These are phyloP conservation scores for Trigoniulus corallinus DNA, from an alignment of 1,140 invertebrate species.

Conservation along the genomic window DNA sequence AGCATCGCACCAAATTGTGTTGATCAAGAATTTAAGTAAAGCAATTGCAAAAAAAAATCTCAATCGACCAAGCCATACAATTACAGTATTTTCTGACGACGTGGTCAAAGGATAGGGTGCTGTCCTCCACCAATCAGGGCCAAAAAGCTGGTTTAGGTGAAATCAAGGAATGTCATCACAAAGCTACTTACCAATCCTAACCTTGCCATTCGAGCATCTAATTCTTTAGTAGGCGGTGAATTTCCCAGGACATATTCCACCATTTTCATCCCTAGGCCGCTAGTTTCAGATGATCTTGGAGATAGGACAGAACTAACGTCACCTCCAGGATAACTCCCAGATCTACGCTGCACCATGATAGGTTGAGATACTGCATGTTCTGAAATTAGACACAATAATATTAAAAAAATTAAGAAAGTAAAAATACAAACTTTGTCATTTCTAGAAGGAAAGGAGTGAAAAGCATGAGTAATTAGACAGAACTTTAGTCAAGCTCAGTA, in stretches of 20 bases:
- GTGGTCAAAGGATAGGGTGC: no score
- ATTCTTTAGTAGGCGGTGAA: constrained; percentile 58
- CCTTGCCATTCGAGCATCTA: constrained; percentile 52
- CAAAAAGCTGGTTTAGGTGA: no score
- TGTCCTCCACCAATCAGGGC: no score
- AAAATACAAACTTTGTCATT: constrained; percentile 5
- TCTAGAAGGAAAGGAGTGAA: constrained; percentile 9
- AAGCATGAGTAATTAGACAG: no score
- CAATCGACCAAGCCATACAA: no score
- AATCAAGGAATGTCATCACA: neutral
- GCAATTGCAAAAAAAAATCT: no score
- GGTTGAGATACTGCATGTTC: constrained; percentile 27
- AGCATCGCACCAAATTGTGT: no score
- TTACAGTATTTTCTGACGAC: no score
- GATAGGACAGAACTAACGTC: constrained; percentile 34
- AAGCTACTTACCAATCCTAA: constrained; percentile 40
- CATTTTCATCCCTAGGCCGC: constrained; percentile 88
- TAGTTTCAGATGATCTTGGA: constrained; percentile 49
- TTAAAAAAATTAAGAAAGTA: constrained; percentile 5
- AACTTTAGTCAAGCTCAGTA: no score
- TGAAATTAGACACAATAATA: constrained; percentile 7
- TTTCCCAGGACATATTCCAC: constrained; percentile 91
- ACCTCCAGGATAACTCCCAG: constrained; percentile 18
- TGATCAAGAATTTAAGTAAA: no score
- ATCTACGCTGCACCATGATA: constrained; percentile 33